Evolutionary conservation across 2,113 vertebrate species (phyloP).

Genomic region (Semnornis frantzii): DNA sequence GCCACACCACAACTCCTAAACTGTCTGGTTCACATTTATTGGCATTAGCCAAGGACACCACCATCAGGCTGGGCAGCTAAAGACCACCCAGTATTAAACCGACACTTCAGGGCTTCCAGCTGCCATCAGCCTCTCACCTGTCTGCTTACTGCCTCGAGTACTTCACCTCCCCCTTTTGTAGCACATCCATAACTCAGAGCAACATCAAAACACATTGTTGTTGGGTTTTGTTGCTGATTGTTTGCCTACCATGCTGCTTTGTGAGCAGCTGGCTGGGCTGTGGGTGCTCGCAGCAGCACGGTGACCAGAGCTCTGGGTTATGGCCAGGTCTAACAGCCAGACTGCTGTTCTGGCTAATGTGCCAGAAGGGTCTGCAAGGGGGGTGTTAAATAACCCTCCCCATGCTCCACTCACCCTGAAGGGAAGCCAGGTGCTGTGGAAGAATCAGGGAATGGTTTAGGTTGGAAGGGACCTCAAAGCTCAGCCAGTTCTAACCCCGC

Average conservation of each 20-base stretch:
- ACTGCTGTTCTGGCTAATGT: background rate
- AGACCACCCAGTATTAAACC: background rate
- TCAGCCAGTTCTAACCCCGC: no score
- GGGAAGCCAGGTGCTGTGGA: constrained; percentile 13
- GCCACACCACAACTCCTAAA: background rate
- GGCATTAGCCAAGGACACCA: background rate
- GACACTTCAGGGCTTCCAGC: constrained; percentile 9
- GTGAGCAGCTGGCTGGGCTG: background rate
- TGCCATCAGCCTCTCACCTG: constrained; percentile 42
- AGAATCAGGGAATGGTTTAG: no score
- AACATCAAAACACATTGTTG: constrained; percentile 9
- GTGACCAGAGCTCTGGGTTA: background rate
- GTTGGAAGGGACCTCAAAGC: no score
- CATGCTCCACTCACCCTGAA: constrained; percentile 11
- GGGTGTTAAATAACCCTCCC: constrained; percentile 61
- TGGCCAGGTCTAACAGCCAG: background rate
- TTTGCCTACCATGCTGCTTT: constrained; percentile 47
- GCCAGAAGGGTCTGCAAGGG: constrained; percentile 37
- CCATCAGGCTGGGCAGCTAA: background rate
- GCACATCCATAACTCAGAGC: constrained; percentile 14
- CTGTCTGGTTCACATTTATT: background rate
- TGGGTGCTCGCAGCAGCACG: background rate
- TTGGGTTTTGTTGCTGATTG: constrained; percentile 15
- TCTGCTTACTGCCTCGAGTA: background rate
- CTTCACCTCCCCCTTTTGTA: constrained; percentile 27